Evolutionary conservation across 2,888 invertebrate species (phyloP).

Genomic region (Xanthia icteritia): DNA sequence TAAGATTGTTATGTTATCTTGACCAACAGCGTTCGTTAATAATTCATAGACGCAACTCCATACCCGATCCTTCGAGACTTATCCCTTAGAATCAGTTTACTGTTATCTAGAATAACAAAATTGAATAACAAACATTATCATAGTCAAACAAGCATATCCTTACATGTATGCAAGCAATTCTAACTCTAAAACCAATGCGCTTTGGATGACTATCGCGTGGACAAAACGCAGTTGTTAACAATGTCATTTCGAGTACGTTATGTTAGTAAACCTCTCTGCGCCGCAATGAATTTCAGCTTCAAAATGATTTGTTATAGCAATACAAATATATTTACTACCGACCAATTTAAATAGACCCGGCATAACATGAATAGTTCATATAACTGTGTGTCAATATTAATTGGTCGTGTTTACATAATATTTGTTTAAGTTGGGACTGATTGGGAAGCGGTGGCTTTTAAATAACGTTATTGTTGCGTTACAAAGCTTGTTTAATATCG

Average conservation of each 20-base stretch:
- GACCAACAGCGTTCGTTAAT: slow-evolving; percentile 39
- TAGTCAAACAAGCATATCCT: slow-evolving; percentile 31
- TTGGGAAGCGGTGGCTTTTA: slow-evolving; percentile 54
- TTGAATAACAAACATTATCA: slow-evolving; percentile 50
- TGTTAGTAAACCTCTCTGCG: slow-evolving; percentile 64
- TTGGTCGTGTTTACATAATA: slow-evolving; percentile 58
- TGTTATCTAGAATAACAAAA: slow-evolving; percentile 53
- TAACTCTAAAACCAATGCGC: background rate
- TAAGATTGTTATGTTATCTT: slow-evolving; percentile 25
- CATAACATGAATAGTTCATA: slow-evolving; percentile 31
- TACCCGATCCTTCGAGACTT: slow-evolving; percentile 30
- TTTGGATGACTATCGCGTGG: slow-evolving; percentile 38
- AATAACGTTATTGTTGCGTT: slow-evolving; percentile 55
- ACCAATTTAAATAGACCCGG: slow-evolving; percentile 57
- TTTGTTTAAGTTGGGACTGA: slow-evolving; percentile 57
- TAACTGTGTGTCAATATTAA: slow-evolving; percentile 52
- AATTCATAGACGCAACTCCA: slow-evolving; percentile 34
- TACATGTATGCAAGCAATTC: slow-evolving; percentile 26
- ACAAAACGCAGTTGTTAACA: slow-evolving; percentile 53
- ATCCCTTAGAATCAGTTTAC: slow-evolving; percentile 51
- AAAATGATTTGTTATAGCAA: slow-evolving; percentile 66
- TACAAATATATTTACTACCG: slow-evolving; percentile 63
- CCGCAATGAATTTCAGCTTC: slow-evolving; percentile 68
- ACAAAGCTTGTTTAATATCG: slow-evolving; percentile 52
- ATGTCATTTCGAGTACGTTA: slow-evolving; percentile 62